These are phyloP conservation scores for Sebastes minor DNA, from an alignment of 2,797 vertebrate genomes.

Conservation along the genomic window DNA sequence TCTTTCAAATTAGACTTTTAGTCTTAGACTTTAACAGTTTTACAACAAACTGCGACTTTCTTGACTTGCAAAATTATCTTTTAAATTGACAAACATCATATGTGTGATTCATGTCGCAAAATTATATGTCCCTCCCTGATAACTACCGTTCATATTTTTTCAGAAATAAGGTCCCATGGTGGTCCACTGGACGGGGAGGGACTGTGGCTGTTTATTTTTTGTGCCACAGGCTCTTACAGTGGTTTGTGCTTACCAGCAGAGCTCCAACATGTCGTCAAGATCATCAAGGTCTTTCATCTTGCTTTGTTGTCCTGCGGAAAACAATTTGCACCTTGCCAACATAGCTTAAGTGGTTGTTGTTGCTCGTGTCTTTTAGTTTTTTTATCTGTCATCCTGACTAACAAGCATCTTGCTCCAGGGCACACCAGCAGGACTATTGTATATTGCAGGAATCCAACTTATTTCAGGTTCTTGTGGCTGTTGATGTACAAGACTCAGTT, in stretches of 20 bases:
- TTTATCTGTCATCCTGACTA: neutral
- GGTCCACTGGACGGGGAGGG: too few relatives aligned
- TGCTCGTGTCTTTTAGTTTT: neutral
- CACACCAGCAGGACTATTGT: neutral
- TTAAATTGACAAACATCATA: too few relatives aligned
- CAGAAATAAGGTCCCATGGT: too few relatives aligned
- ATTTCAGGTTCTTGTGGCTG: neutral
- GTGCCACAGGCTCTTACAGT: neutral
- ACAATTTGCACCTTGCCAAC: neutral
- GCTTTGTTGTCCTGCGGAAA: neutral
- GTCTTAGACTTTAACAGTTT: too few relatives aligned
- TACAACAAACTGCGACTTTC: too few relatives aligned
- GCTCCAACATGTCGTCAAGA: neutral
- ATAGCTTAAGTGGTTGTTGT: neutral
- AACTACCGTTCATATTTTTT: too few relatives aligned
- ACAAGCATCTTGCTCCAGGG: neutral
- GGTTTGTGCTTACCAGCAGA: neutral
- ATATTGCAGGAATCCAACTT: neutral
- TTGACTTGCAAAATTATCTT: too few relatives aligned
- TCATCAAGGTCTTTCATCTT: neutral
- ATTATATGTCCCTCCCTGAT: too few relatives aligned
- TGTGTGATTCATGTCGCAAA: too few relatives aligned
- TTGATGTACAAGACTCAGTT: neutral
- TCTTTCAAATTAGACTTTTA: too few relatives aligned
- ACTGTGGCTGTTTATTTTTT: too few relatives aligned